A percentile compares a stretch with the other conserved stretches of the same genome.
These are phyloP conservation scores for Melanogrammus aeglefinus DNA, from an alignment of 2,797 vertebrate species.

Conservation along the genomic window DNA sequence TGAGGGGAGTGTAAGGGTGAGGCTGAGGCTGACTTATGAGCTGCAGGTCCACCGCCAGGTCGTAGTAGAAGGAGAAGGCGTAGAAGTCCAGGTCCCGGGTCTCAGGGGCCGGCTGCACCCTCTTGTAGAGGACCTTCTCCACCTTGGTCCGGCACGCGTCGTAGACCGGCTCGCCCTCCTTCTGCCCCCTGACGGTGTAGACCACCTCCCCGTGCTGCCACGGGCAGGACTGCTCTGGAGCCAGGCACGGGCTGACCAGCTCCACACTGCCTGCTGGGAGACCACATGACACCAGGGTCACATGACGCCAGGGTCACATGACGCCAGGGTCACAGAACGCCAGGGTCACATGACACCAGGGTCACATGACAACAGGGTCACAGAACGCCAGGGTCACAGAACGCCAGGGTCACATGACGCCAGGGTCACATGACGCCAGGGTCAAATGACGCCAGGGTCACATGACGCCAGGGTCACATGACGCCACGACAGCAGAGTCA, in stretches of 20 bases:
- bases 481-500: too few relatives aligned
- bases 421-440: too few relatives aligned
- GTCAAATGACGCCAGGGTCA: too few relatives aligned
- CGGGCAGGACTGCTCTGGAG: slow-evolving; percentile 77
- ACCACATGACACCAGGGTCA: background rate
- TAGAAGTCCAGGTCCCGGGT: slow-evolving; percentile 81
- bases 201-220: slow-evolving; percentile 85
- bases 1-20: too few relatives aligned
- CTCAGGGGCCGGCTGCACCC: slow-evolving; percentile 74
- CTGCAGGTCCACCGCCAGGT: slow-evolving; percentile 80
- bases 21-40: slow-evolving; percentile 75
- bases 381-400: too few relatives aligned
- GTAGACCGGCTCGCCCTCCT: slow-evolving; percentile 81
- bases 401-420: too few relatives aligned
- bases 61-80: slow-evolving; percentile 91
- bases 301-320: too few relatives aligned
- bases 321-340: too few relatives aligned
- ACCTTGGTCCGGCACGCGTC: slow-evolving; percentile 81
- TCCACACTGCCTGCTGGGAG: slow-evolving; percentile 73
- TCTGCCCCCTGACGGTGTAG: slow-evolving; percentile 85
- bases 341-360: too few relatives aligned
- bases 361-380: too few relatives aligned
- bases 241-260: slow-evolving; percentile 85
- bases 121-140: slow-evolving; percentile 78
- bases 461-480: too few relatives aligned